These are phyloP conservation scores for Hydraecia micacea DNA, from an alignment of 2,888 invertebrate species.

Conservation along the genomic window DNA sequence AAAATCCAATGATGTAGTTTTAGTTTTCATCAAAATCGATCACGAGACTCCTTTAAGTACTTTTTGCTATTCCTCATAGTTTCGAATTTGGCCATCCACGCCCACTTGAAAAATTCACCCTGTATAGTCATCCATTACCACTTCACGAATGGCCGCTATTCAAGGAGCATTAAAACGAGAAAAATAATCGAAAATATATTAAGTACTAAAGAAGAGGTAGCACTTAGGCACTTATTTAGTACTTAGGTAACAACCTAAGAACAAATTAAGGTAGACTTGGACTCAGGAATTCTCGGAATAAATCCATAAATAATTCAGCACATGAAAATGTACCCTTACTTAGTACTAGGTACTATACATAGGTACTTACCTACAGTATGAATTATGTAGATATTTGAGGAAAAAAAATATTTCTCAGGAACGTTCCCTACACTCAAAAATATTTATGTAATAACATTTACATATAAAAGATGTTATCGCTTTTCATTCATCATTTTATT, in stretches of 20 bases:
- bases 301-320: slow-evolving; percentile 46
- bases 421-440: slow-evolving; percentile 41
- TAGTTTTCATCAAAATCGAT: no score
- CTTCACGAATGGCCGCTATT: no score
- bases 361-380: slow-evolving; percentile 5
- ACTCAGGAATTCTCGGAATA: slow-evolving; percentile 8
- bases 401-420: slow-evolving; percentile 43
- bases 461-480: slow-evolving; percentile 48
- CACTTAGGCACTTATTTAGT: background rate
- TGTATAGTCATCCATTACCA: no score
- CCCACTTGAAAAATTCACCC: no score
- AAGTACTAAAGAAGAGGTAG: background rate
- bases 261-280: slow-evolving; percentile 24
- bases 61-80: no score
- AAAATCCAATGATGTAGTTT: no score
- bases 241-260: background rate
- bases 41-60: no score
- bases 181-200: background rate
- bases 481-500: slow-evolving; percentile 50
- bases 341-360: slow-evolving; percentile 2
- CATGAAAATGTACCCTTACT: slow-evolving; percentile 34
- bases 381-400: slow-evolving; percentile 47
- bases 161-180: background rate
- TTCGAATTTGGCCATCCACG: no score
- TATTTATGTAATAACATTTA: slow-evolving; percentile 57